A percentile compares a stretch with the other conserved stretches of the same genome.
Evolutionary conservation across 2,797 vertebrate genomes (phyloP).

Genomic region (Crocidura indochinensis): DNA sequence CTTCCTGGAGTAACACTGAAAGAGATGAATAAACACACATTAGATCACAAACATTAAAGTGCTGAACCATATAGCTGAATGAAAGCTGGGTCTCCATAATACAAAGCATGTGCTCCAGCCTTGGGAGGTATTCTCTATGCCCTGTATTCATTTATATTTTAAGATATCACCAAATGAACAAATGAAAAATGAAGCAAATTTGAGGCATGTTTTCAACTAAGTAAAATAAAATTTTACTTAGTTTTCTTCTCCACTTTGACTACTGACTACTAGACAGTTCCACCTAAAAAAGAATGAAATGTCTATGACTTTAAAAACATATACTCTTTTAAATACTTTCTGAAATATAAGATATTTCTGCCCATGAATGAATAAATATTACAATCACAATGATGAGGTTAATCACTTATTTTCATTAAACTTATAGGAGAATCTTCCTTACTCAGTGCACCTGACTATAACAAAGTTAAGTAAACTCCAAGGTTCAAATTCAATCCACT

Average conservation of each 20-base stretch:
- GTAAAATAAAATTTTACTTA: not conserved
- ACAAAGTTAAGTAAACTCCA: conserved; percentile 10
- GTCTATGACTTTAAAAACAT: not conserved
- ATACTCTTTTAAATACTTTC: not conserved
- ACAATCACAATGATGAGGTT: not conserved
- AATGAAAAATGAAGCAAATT: conserved; percentile 56
- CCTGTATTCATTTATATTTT: not conserved
- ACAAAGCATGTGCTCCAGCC: too few relatives aligned
- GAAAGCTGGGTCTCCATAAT: too few relatives aligned
- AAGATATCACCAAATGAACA: not conserved
- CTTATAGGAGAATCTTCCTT: conserved; percentile 1
- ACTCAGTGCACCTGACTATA: not conserved
- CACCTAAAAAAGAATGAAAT: not conserved
- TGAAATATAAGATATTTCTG: not conserved
- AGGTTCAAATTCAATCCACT: conserved; percentile 3
- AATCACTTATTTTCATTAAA: conserved; percentile 2
- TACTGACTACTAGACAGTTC: not conserved
- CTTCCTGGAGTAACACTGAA: not conserved
- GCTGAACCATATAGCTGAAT: not conserved
- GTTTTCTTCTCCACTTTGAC: not conserved
- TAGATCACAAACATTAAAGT: not conserved
- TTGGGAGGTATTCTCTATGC: too few relatives aligned
- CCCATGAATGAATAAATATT: conserved; percentile 8
- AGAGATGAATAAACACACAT: not conserved
- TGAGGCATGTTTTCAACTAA: conserved; percentile 23